Evolutionary conservation across 2,113 vertebrate genomes (phyloP), one percentile per base, ranked within the genome.

Genomic region (Clinocottus analis): DNA sequence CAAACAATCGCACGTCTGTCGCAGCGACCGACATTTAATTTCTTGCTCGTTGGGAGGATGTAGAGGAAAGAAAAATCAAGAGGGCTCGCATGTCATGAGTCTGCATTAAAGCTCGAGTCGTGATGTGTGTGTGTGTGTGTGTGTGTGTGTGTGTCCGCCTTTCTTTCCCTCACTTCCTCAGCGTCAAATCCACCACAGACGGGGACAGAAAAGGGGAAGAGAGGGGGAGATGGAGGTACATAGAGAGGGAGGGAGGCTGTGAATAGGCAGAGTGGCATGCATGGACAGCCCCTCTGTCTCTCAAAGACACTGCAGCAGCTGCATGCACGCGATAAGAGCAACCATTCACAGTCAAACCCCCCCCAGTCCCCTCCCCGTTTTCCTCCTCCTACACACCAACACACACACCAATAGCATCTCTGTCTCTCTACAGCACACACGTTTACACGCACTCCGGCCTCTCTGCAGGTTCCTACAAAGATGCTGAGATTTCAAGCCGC

Each of bases 241-340:
- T 74, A 59, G 81, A 53, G 77, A 81, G 67, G 71, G 78, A 78
- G 68, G 81, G 85, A 79, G 87, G 85, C 74, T 83, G 86, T 88
- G 88, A 92, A 90, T 80, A 88, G 88, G 79, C 82, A 87, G 87
- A 89, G 82, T 89, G 92, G 90, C 89, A 82, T 90, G 89, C 90
- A 91, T 72, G 91, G 92, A 90, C 90, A 72, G 85, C 92, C 90
- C 89, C 89, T 92, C 92, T 87, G 83, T 92, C 90, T 89, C 87
- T 90, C 88, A 92, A 91, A 94, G 90, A 91, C 88, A 83, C 86
- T 89, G 90, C 93, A 92, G 92, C 90, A 94, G 94, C 94, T 94
- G 94, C 90, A 85, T 89, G 85, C 88, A 81, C 76, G 84, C 85
- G 94, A 95, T 95, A 95, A 94, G 94, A 90, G 90, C 89, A 88